Base-by-base conservation (phyloP, 2,797 vertebrate species). In the Phoxinus dragarum region DNA sequence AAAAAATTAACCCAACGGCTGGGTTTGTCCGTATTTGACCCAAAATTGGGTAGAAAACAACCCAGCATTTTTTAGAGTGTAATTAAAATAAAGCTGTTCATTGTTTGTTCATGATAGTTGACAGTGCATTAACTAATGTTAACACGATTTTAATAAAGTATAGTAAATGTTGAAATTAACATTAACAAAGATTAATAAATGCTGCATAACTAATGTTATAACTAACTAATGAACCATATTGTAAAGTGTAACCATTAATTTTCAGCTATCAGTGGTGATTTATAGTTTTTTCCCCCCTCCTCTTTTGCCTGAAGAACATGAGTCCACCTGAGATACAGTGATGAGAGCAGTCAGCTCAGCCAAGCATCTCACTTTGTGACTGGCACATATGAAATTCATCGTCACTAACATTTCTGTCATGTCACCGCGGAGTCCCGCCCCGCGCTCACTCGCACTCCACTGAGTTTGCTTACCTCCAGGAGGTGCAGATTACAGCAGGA, bases 371-470 rank as follows among this genome's bases (percentile, higher is more conserved):
- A 89, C 96, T 95, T 94, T 87, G 95, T 99, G 97, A 97, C 97
- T 99, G 94, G 95, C 94, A 98, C 97, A 98, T 97, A 98, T 97
- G 96, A 97, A 98, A 98, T 97, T 99, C 97, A 97, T 97, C 98
- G 97, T 99, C 97, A 97, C 97, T 97, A 98, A 97, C 97, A 97
- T 98, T 96, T 94, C 96, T 98, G 97, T 99, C 97, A 98, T 97
- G 98, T 97, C 96, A 96, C 96, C 96, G 97, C 97, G 96, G 97
- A 98, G 97, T 98, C 96, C 96, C 91, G 95, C 96, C 94, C 93
- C 91, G 95, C 96, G 96, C 96, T 97, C 97, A 95, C 97, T 97
- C 95, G 97, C 97, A 98, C 97, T 98, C 95, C 97, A 97, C 93
- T 98, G 97, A 96, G 92, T 96, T 96, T 97, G 94, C 90, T 86